A percentile compares a stretch with the other conserved stretches of the same genome.
These are phyloP conservation scores for Podargus strigoides DNA, from an alignment of 2,797 vertebrate genomes.

Conservation along the genomic window DNA sequence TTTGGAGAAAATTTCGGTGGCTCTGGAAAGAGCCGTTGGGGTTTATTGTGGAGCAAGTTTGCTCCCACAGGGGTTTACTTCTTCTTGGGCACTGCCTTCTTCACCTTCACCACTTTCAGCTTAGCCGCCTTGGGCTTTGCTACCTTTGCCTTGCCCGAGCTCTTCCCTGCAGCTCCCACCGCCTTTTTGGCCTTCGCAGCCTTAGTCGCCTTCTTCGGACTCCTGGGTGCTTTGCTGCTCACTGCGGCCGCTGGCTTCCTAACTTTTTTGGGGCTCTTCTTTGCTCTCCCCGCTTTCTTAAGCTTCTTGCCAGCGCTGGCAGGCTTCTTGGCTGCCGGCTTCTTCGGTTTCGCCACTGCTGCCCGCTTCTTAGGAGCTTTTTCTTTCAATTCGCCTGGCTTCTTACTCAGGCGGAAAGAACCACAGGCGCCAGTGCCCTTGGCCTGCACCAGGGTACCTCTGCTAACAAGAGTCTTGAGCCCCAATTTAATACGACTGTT, in stretches of 20 bases:
- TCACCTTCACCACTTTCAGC: not conserved
- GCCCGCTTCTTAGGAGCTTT: constrained; percentile 9
- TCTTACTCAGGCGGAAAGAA: constrained; percentile 75
- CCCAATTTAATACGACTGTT: constrained; percentile 74
- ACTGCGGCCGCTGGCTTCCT: not conserved
- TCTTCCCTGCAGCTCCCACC: not conserved
- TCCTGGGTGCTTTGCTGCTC: constrained; percentile 28
- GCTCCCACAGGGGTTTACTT: not conserved
- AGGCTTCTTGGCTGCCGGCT: not conserved
- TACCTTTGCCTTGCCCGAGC: not conserved
- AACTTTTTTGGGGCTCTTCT: not conserved
- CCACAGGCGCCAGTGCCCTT: constrained; percentile 65
- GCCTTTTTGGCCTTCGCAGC: constrained; percentile 16
- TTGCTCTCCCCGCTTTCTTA: not conserved
- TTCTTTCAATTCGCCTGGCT: not conserved
- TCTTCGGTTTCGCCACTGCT: not conserved
- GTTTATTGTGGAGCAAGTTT: accelerated
- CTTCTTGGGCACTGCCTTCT: not conserved
- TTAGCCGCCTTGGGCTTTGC: not conserved
- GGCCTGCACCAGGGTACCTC: constrained; percentile 70
- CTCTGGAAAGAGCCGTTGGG: constrained; percentile 55
- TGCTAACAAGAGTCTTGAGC: constrained; percentile 74
- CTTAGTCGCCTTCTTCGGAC: constrained; percentile 1
- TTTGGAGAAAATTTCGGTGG: accelerated
- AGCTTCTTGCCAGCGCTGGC: not conserved